Evolutionary conservation across 1,140 invertebrate species (phyloP).

Genomic region (Drosophila persimilis): DNA sequence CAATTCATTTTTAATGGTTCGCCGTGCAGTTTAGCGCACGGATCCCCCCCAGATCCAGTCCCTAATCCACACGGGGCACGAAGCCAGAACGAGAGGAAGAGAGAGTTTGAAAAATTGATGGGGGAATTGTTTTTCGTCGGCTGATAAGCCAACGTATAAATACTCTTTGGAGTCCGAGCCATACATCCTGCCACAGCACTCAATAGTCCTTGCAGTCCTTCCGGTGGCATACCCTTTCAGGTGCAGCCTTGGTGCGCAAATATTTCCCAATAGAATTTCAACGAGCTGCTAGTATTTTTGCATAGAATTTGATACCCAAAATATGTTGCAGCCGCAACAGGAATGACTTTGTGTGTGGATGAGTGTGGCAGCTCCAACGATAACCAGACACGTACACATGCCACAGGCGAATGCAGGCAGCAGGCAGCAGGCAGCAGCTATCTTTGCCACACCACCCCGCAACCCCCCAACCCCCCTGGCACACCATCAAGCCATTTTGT

Average conservation of each 20-base stretch:
- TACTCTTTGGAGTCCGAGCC: too few species aligned
- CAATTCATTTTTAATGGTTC: constrained; percentile 75
- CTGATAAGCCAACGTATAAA: background rate
- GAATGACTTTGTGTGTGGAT: constrained; percentile 1
- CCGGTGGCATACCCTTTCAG: constrained; percentile 24
- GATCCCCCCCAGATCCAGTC: constrained; percentile 27
- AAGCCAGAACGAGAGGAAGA: constrained; percentile 1
- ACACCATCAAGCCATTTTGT: constrained; percentile 63
- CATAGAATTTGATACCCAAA: constrained; percentile 72
- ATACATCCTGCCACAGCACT: background rate
- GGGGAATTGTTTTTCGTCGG: constrained; percentile 1
- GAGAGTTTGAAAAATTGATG: constrained; percentile 44
- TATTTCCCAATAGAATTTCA: constrained; percentile 78
- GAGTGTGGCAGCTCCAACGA: constrained; percentile 26
- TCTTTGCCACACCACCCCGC: constrained; percentile 13
- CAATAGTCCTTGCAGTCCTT: constrained; percentile 8
- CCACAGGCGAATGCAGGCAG: constrained; percentile 8
- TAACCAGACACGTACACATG: constrained; percentile 67
- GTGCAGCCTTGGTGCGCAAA: constrained; percentile 7
- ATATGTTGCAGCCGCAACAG: constrained; percentile 64
- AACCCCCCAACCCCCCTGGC: background rate
- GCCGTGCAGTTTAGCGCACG: constrained; percentile 41
- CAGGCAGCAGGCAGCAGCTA: background rate
- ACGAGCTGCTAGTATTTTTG: constrained; percentile 66
- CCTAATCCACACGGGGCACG: constrained; percentile 28